A percentile compares a stretch with the other conserved stretches of the same genome.
These are phyloP conservation scores for Proisotoma minuta DNA, from an alignment of 2,888 invertebrate genomes.

Conservation along the genomic window DNA sequence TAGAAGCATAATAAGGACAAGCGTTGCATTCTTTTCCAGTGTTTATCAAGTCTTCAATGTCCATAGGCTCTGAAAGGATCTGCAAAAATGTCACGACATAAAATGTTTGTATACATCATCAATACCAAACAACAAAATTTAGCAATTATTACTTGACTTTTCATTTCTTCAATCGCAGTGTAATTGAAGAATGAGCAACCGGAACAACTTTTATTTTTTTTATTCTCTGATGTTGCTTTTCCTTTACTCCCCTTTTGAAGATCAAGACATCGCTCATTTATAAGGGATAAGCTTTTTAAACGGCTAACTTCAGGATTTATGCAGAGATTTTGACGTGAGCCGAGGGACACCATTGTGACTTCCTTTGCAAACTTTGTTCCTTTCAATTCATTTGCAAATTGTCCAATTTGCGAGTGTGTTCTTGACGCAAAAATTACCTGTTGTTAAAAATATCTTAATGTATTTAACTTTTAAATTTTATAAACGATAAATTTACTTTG, in stretches of 20 bases:
- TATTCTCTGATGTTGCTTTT: conserved; percentile 59
- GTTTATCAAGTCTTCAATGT: conserved; percentile 79
- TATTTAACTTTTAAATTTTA: not conserved
- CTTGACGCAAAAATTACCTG: conserved; percentile 75
- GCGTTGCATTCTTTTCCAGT: conserved; percentile 64
- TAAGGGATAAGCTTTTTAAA: conserved; percentile 68
- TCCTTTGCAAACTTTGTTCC: conserved; percentile 69
- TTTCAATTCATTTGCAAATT: conserved; percentile 88
- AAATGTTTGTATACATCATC: no score
- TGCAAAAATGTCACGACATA: conserved; percentile 18
- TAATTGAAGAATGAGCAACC: conserved; percentile 68
- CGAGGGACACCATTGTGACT: conserved; percentile 72
- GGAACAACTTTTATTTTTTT: conserved; percentile 58
- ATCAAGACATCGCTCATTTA: conserved; percentile 86
- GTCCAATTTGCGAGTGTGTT: conserved; percentile 92
- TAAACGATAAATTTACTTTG: conserved; percentile 47
- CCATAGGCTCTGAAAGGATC: conserved; percentile 64
- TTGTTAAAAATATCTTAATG: conserved; percentile 22
- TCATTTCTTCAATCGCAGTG: conserved; percentile 60
- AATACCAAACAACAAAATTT: not conserved
- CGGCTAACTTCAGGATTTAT: conserved; percentile 73
- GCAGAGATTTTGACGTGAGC: conserved; percentile 88
- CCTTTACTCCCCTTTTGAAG: conserved; percentile 63
- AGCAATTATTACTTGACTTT: conserved; percentile 47
- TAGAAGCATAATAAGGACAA: conserved; percentile 90